Conservation (phyloP, 1,140 invertebrate genomes). For the Chlorops oryzae region DNA sequence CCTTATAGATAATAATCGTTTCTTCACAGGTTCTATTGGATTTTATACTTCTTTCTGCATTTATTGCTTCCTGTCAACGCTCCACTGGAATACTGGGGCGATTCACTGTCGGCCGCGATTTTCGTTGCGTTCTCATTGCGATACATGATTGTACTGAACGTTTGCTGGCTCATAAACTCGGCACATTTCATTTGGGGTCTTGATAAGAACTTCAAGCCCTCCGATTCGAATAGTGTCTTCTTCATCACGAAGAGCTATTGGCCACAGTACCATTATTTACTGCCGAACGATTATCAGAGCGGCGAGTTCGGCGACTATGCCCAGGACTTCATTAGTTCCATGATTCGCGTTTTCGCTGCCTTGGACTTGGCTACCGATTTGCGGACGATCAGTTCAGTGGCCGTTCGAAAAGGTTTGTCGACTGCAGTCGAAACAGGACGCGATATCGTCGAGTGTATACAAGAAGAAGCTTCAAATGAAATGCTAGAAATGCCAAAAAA, state of each 20-base stretch:
- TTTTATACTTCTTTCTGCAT: constrained; percentile 60
- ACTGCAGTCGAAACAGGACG: constrained; percentile 51
- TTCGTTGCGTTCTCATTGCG: constrained; percentile 64
- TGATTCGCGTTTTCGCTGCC: constrained; percentile 62
- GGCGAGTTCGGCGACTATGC: constrained; percentile 70
- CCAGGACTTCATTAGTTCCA: constrained; percentile 56
- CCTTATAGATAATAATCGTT: background rate
- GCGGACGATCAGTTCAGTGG: constrained; percentile 56
- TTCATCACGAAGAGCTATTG: constrained; percentile 66
- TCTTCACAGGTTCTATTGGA: constrained; percentile 61
- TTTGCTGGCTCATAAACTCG: constrained; percentile 65
- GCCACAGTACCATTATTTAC: constrained; percentile 71
- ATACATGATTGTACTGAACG: constrained; percentile 55
- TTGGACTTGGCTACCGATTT: constrained; percentile 57
- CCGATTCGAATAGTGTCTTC: constrained; percentile 66
- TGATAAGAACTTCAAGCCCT: constrained; percentile 63
- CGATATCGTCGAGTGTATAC: constrained; percentile 52
- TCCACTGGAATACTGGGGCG: constrained; percentile 68
- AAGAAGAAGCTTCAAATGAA: constrained; percentile 44
- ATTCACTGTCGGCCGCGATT: constrained; percentile 55
- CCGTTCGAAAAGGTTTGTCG: constrained; percentile 57
- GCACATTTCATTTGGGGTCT: constrained; percentile 65
- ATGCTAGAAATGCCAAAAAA: constrained; percentile 46
- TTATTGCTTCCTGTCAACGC: constrained; percentile 66
- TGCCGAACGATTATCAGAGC: constrained; percentile 70